These are phyloP conservation scores for Corydoras maculifer DNA, from an alignment of 2,113 vertebrate species.

Conservation along the genomic window DNA sequence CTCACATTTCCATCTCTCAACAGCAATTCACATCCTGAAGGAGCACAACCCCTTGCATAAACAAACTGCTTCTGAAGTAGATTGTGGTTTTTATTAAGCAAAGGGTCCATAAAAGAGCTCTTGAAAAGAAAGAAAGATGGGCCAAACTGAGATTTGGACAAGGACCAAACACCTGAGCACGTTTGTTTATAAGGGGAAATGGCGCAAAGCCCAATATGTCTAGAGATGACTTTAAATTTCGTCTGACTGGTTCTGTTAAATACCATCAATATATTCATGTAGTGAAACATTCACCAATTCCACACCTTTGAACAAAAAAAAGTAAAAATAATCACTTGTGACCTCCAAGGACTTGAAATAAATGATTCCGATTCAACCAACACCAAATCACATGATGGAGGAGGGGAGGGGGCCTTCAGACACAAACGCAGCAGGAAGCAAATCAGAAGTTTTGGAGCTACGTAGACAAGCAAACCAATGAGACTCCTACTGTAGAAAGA, in stretches of 20 bases:
- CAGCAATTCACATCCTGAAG: conserved; percentile 24
- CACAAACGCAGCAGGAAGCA: neutral
- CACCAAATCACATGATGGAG: neutral
- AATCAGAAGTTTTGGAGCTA: neutral
- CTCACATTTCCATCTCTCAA: conserved; percentile 29
- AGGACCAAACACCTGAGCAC: conserved; percentile 54
- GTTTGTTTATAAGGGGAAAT: conserved; percentile 17
- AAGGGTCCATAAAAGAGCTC: conserved; percentile 20
- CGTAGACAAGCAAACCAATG: neutral
- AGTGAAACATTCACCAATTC: conserved; percentile 1
- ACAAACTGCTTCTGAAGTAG: conserved; percentile 31
- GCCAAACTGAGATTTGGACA: conserved; percentile 43
- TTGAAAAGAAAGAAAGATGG: conserved; percentile 20
- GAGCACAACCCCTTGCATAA: conserved; percentile 28
- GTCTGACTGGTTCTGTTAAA: neutral
- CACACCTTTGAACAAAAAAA: conserved; percentile 29
- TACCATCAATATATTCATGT: neutral
- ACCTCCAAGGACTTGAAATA: conserved; percentile 31
- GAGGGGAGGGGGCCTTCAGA: neutral
- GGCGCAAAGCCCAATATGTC: conserved; percentile 27
- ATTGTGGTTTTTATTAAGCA: conserved; percentile 25
- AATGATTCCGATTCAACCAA: conserved; percentile 25
- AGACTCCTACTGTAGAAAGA: neutral
- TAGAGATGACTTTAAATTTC: neutral
- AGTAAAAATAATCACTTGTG: conserved; percentile 20